These are phyloP conservation scores for Heliconius cydno DNA, from an alignment of 2,888 invertebrate species.

Conservation along the genomic window DNA sequence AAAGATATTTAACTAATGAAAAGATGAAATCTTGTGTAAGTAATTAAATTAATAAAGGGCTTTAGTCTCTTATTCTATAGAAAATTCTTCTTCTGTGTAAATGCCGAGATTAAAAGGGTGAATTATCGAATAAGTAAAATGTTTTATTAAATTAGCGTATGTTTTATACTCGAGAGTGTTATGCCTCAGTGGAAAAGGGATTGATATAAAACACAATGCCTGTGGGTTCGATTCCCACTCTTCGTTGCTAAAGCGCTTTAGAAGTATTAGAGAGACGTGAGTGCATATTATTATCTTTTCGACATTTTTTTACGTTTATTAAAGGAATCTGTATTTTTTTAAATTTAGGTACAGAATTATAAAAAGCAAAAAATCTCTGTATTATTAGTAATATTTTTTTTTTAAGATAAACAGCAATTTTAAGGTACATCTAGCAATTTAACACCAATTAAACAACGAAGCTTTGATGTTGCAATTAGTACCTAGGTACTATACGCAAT, in stretches of 20 bases:
- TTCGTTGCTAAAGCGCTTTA: not conserved
- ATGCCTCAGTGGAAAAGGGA: not conserved
- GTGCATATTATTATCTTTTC: no score
- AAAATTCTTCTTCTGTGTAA: slow-evolving; percentile 13
- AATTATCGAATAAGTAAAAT: not conserved
- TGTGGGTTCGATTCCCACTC: not conserved
- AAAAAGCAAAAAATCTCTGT: not conserved
- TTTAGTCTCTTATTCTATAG: not conserved
- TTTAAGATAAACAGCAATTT: not conserved
- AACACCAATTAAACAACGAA: slow-evolving; percentile 38
- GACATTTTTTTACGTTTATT: no score
- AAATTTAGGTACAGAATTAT: no score
- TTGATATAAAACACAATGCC: not conserved
- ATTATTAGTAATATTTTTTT: not conserved
- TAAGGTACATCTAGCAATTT: slow-evolving; percentile 26
- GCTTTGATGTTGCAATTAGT: slow-evolving; percentile 38
- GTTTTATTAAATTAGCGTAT: slow-evolving; percentile 12
- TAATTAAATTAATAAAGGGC: slow-evolving; percentile 25
- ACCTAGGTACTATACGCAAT: slow-evolving; percentile 7
- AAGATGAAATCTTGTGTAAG: slow-evolving; percentile 20
- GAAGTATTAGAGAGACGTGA: not conserved
- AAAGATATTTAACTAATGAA: slow-evolving; percentile 21
- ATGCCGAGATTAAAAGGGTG: slow-evolving; percentile 12
- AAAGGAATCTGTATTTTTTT: no score
- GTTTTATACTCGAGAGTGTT: not conserved